Conservation (phyloP, 1,140 invertebrate species). For the Temnothorax curvispinosus region DNA sequence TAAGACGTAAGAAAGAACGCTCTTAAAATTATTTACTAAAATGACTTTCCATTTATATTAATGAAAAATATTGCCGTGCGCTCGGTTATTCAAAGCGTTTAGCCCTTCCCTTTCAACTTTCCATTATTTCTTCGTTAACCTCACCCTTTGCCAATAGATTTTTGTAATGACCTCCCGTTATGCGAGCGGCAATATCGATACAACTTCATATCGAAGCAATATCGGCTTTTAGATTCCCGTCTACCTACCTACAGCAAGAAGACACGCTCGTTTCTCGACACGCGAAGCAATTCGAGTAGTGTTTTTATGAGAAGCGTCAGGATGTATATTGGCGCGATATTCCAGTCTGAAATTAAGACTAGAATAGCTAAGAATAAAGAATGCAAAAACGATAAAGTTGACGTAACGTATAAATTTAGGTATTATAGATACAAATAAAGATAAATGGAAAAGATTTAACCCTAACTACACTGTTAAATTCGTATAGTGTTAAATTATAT, state of each 20-base stretch:
- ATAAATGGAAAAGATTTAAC: neutral
- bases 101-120: neutral
- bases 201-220: conserved; percentile 58
- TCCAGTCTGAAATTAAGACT: conserved; percentile 5
- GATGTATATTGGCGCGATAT: conserved; percentile 34
- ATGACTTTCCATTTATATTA: neutral
- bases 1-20: neutral
- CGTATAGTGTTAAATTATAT: no score
- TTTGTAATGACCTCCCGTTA: conserved; percentile 50
- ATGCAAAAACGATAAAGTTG: neutral
- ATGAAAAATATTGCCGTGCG: neutral
- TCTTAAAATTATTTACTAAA: neutral
- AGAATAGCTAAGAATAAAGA: neutral
- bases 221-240: conserved; percentile 40
- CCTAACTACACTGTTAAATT: no score
- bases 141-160: conserved; percentile 19
- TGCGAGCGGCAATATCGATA: conserved; percentile 47
- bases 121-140: conserved; percentile 49
- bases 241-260: neutral
- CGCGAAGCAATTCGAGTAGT: conserved; percentile 43
- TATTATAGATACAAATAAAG: neutral
- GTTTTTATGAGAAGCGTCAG: conserved; percentile 36
- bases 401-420: no score
- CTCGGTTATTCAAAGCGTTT: neutral
- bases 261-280: conserved; percentile 48